A percentile compares a stretch with the other conserved stretches of the same genome.
phyloP scores from a whole-genome alignment of 2,797 vertebrate species.

The Harpagifer antarcticus region DNA sequence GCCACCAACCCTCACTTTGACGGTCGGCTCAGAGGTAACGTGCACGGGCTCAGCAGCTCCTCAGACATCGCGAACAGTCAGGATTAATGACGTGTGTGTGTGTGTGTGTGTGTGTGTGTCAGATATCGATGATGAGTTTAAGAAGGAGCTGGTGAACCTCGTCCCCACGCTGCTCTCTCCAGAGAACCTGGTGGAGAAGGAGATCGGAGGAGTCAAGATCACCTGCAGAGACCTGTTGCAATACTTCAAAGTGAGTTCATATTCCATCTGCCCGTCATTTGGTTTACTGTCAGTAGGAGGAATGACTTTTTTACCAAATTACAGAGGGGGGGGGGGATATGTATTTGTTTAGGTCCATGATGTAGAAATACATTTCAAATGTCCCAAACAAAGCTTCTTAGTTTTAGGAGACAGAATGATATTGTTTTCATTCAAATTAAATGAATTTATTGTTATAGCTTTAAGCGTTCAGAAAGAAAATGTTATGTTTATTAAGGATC shows the following conservation, averaged over 20 bases:
- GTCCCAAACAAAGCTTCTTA: neutral
- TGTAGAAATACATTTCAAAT: neutral
- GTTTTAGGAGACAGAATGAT: too few relatives aligned
- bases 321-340: too few relatives aligned
- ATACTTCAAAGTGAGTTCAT: slow-evolving; percentile 90
- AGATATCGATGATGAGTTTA: slow-evolving; percentile 93
- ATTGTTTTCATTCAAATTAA: too few relatives aligned
- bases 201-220: slow-evolving; percentile 93
- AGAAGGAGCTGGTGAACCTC: slow-evolving; percentile 87
- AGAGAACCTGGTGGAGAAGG: slow-evolving; percentile 92
- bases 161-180: slow-evolving; percentile 90
- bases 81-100: neutral
- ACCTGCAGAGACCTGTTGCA: slow-evolving; percentile 94
- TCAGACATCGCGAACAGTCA: neutral
- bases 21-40: slow-evolving; percentile 91
- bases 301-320: neutral
- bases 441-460: neutral
- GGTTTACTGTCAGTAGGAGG: neutral
- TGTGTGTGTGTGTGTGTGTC: slow-evolving; percentile 2
- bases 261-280: too few relatives aligned
- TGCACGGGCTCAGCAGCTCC: neutral
- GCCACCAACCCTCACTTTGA: slow-evolving; percentile 96
- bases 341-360: too few relatives aligned
- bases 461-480: neutral
- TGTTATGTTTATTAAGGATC: neutral